These are phyloP conservation scores for Callosobruchus maculatus DNA, from an alignment of 2,888 invertebrate species.

Conservation along the genomic window DNA sequence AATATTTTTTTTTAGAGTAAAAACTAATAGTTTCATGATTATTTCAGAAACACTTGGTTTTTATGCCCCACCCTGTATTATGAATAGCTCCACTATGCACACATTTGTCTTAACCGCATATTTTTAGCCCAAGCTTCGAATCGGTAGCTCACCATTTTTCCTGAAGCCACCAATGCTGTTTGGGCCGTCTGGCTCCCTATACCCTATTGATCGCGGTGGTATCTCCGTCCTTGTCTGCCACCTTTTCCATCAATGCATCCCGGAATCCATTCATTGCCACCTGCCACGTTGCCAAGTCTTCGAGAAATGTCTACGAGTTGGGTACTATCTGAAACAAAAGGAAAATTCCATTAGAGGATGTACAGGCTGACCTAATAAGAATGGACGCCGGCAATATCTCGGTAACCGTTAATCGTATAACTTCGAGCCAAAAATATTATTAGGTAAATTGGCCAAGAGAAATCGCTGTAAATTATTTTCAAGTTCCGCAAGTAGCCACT, in stretches of 20 bases:
- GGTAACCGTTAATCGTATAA: too few relatives aligned
- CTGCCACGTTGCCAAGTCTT: neutral
- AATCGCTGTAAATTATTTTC: too few relatives aligned
- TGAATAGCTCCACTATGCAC: neutral
- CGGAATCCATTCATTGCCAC: neutral
- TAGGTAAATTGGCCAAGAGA: too few relatives aligned
- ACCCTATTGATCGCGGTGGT: neutral
- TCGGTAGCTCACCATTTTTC: neutral
- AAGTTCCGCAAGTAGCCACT: too few relatives aligned
- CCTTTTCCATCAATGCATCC: neutral
- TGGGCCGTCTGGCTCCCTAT: neutral
- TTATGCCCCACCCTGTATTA: too few relatives aligned
- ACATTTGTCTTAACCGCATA: neutral
- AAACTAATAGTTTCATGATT: too few relatives aligned
- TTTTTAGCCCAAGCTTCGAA: neutral
- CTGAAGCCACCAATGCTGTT: neutral
- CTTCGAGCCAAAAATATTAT: too few relatives aligned
- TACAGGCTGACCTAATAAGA: too few relatives aligned
- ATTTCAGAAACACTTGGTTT: too few relatives aligned
- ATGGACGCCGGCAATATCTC: too few relatives aligned
- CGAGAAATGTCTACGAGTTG: neutral
- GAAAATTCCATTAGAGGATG: neutral
- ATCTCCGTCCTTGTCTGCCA: neutral
- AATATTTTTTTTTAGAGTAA: too few relatives aligned
- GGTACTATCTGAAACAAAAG: neutral